Evolutionary conservation across 1,140 invertebrate genomes (phyloP), one percentile per base, ranked within the genome.

Genomic region (Pogonognathellus flavescens): DNA sequence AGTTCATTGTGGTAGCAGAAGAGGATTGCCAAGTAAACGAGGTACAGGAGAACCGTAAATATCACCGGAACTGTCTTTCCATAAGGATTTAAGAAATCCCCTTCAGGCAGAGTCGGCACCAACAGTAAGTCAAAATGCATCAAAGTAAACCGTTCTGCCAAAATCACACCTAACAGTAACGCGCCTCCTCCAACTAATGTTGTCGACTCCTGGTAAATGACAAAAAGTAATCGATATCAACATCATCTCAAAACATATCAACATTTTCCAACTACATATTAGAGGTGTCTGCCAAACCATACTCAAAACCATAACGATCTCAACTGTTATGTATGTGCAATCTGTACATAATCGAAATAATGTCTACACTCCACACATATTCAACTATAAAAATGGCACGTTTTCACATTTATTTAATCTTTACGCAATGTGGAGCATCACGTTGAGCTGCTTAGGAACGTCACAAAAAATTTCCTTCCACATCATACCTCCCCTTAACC

Each of bases 1-100:
- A 88, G 72, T 60, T 88, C 87, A 82, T 88, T 86, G 66, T 88
- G 87, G 72, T 88, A 88, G 82, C 85, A 86, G 60, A 88, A 88
- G 3, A 88, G 72, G n/a, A 86, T 60, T 20, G 85, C 85, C 84
- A 88, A 84, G 83, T 88, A 88, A 66, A 88, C 86, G 18, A 88
- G 62, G 85, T 88, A 88, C 10, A 88, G 59, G 25, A 88, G 82
- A 13, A 52, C 52, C 18, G 85, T 88, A 82, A 88, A 88, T 22
- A 88, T 84, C 7, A 88, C 52, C 8, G 87, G 85, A 8, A 86
- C 85, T 57, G 83, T 66, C 4, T 49, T 85, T 10, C 87, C 87
- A 49, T 86, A 86, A 22, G 83, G 83, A 81, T 88, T 84, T 2
- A 88, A 82, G 59, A 88, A 88, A 22, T 59, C 53, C 11, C 52